Base-by-base conservation (phyloP, 2,797 vertebrate genomes). In the Kryptopterus vitreolus region DNA sequence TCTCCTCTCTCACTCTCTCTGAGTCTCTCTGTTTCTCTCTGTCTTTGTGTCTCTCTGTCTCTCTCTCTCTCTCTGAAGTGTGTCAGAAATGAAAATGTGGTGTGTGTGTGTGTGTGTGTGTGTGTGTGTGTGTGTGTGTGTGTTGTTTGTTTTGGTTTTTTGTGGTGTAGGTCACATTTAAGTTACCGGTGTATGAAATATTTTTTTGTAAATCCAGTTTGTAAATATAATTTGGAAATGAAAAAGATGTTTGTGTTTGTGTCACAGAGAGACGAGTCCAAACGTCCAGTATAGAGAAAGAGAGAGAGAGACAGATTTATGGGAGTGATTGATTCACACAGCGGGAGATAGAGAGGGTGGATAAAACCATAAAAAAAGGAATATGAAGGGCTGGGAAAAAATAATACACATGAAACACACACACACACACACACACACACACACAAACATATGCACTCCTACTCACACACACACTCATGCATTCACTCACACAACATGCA, bases 341-440 rank as follows among this genome's bases (percentile, higher is more conserved):
- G 48, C 16, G 65, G 80, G 80, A 63, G 66, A 81, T 9, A 55
- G 58, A 71, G 61, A 69, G 72, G 62, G 72, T 69, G 62, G 24
- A 81, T 76, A 59, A 50, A 76, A 62, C 76, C n/a, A n/a, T n/a
- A n/a, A 63, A 69, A 65, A 26, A 69, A 68, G 72, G 61, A 81
- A 59, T 69, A 81, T 65, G 29, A 26, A 68, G 53, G 29, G 16
- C 72, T 81, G 71, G 80, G 71, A 55, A 62, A n/a, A 68, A 81
- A 55, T 53, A 70, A 69, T 75, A 61, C 43, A 74, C 31, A 29
- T 29, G 7, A 72, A 55, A 57, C 33, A 66, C 20, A 63, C 50
- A 58, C 58, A 58, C 18, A 63, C 52, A 70, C 74, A 59, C 38
- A 65, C 35, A 63, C 68, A 22, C 18, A 33, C 18, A 22, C 69